Base-by-base conservation (phyloP, 2,888 invertebrate genomes). In the Aporophyla nigra region DNA sequence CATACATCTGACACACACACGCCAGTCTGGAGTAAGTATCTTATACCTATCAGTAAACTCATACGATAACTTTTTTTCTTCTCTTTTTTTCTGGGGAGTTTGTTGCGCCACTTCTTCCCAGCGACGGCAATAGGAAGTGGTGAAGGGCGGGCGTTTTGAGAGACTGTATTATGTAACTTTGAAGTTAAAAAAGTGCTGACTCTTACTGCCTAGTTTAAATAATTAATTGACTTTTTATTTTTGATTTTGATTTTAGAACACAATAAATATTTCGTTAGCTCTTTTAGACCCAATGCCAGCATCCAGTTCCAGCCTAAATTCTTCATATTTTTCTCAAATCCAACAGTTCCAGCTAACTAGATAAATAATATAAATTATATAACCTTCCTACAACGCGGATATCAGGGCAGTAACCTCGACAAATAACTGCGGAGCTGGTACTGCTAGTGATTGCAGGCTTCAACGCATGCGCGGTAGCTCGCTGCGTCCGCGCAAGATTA, bases 361-460 rank as follows among this genome's bases (percentile, higher is more conserved):
- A 69, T 54, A 83, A 80, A 78, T 78, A 80, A 43, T 62, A 78
- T 21, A 69, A 66, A 71, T 62, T 65, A 69, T 33, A 63, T 63
- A 75, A 84, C 73, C 72, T 68, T 54, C 59, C 61, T 24, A 14
- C 40, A 21, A 7, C 61, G 40, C 54, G 24, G 80, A 62, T 65
- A 82, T 68, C 70, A 75, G 85, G 74, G 66, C 85, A 87, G 66
- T 78, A 59, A 87, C 87, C 85, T 69, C 61, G 56, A 62, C 76
- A 85, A 86, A 86, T 85, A 84, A 84, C 76, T 71, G 65, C 65
- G 73, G 73, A 80, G 66, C 76, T 63, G 80, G 80, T 33, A 27
- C 76, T 59, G 80, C 61, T 40, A 51, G 72, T 84, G 87, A 85
- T 87, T 85, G 85, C 81, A 76, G 87, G 61, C 71, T 62, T 72